These are phyloP conservation scores for Anoura caudifer DNA, from an alignment of 2,113 vertebrate species.

Conservation along the genomic window DNA sequence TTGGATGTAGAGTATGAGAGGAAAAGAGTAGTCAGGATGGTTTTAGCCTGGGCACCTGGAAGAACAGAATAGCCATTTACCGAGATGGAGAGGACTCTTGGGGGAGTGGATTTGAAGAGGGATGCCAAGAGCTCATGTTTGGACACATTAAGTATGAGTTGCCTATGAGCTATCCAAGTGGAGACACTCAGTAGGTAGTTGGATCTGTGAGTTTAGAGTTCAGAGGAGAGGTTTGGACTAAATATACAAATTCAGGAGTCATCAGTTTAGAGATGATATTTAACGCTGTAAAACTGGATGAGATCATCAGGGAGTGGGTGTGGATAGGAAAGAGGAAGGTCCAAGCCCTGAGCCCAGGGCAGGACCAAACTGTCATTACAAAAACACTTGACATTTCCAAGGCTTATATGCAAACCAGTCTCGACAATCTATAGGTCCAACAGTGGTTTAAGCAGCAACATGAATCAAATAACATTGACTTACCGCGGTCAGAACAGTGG, in stretches of 20 bases:
- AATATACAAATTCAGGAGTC: slow-evolving; percentile 5
- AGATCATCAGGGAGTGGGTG: not conserved
- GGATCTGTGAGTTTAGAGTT: not conserved
- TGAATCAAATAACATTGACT: not conserved
- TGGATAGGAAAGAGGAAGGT: not conserved
- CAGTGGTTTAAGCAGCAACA: not conserved
- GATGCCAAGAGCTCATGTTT: not conserved
- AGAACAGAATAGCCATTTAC: not conserved
- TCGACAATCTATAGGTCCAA: not conserved
- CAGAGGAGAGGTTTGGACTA: slow-evolving; percentile 3
- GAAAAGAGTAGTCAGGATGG: not conserved
- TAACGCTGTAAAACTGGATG: slow-evolving; percentile 2
- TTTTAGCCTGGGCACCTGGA: not conserved
- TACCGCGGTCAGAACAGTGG: not conserved
- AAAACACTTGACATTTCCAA: not conserved
- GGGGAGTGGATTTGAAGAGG: not conserved
- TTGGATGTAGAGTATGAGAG: not conserved
- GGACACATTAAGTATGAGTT: not conserved
- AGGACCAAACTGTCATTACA: not conserved
- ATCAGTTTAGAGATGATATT: not conserved
- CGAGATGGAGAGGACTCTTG: not conserved
- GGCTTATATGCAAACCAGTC: not conserved
- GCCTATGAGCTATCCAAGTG: not conserved
- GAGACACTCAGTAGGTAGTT: not conserved
- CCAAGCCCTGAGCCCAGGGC: not conserved